Conservation (phyloP, 2,797 vertebrate species). For the Vireo griseus region DNA sequence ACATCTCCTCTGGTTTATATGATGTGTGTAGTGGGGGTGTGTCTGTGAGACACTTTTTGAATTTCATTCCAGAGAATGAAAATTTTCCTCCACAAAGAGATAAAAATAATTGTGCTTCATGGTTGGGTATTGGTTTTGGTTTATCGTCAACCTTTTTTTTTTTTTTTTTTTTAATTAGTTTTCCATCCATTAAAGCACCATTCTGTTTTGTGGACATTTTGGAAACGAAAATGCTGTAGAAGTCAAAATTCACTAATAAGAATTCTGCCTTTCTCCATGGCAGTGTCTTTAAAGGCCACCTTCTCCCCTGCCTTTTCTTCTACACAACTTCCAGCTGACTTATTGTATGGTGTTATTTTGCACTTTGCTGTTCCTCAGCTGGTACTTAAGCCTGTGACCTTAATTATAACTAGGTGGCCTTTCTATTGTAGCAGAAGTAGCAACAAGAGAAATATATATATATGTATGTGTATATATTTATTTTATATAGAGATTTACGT, state of each 20-base stretch:
- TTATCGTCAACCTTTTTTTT: not conserved
- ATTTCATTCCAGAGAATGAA: not conserved
- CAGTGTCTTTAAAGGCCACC: not conserved
- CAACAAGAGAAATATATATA: not conserved
- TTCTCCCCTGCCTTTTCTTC: not conserved
- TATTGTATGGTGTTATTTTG: not conserved
- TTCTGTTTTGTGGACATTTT: not conserved
- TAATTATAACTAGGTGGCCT: constrained; percentile 11
- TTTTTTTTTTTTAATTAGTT: not conserved
- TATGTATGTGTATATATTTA: rapidly evolving
- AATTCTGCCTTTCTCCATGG: not conserved
- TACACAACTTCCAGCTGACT: not conserved
- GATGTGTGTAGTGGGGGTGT: rapidly evolving
- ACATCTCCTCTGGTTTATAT: not conserved
- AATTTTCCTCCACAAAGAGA: not conserved
- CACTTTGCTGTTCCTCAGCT: not conserved
- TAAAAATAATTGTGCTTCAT: not conserved
- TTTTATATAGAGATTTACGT: not conserved
- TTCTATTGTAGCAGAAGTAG: not conserved
- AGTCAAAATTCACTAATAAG: not conserved
- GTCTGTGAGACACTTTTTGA: not conserved
- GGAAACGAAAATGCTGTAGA: not conserved
- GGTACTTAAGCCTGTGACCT: not conserved
- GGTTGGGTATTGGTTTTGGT: rapidly evolving
- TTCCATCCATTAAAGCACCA: not conserved